phyloP scores from a whole-genome alignment of 2,113 vertebrate species.

The Stercorarius parasiticus region DNA sequence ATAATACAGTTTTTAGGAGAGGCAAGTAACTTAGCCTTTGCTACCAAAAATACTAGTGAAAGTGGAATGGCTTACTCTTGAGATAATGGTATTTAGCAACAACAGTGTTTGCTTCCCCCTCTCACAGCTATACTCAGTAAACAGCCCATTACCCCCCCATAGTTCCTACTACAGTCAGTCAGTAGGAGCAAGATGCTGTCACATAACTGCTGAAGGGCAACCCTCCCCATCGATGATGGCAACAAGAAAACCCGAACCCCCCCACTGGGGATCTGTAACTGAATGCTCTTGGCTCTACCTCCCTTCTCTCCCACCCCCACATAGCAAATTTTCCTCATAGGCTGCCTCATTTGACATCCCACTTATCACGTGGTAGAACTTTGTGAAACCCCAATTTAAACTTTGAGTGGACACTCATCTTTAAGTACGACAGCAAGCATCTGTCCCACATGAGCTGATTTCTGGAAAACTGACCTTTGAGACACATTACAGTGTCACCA shows the following conservation, averaged over 20 bases:
- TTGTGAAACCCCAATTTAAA: not conserved
- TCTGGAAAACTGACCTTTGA: not conserved
- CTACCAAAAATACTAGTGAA: not conserved
- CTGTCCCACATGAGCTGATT: not conserved
- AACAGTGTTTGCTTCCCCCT: not conserved
- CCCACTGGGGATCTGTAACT: not conserved
- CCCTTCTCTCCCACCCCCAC: not conserved
- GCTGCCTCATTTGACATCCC: not conserved
- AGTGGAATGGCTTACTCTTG: not conserved
- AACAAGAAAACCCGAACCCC: not conserved
- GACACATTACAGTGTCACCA: not conserved
- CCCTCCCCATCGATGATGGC: not conserved
- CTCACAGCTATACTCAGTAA: not conserved
- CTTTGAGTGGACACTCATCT: not conserved
- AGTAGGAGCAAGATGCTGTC: not conserved
- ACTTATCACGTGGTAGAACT: not conserved
- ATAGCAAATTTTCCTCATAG: not conserved
- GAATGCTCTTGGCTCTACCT: not conserved
- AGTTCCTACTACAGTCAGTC: accelerated
- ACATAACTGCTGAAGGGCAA: not conserved
- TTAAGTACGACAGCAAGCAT: not conserved
- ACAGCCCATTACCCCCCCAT: not conserved
- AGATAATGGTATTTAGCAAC: not conserved
- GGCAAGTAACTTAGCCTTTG: not conserved
- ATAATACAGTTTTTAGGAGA: not conserved